Evolutionary conservation across 2,113 vertebrate species (phyloP).

Genomic region (Tragelaphus strepsiceros): DNA sequence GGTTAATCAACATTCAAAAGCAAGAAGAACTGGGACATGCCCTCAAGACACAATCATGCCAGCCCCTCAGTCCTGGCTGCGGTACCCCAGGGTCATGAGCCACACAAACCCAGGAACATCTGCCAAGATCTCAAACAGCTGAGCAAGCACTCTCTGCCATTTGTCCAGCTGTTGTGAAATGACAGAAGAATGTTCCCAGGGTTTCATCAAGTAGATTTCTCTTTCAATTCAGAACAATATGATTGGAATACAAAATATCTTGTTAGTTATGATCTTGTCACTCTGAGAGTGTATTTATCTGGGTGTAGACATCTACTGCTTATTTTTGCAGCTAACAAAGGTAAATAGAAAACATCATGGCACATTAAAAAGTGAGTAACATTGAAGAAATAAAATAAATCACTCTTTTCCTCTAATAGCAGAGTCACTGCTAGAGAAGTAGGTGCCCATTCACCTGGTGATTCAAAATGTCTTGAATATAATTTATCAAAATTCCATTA

Average conservation of each 20-base stretch:
- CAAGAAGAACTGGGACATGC: not conserved
- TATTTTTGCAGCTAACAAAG: constrained; percentile 18
- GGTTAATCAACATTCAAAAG: not conserved
- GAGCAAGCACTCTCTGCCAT: constrained; percentile 38
- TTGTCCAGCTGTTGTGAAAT: constrained; percentile 53
- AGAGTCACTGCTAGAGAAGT: not conserved
- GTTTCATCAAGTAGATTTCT: not conserved
- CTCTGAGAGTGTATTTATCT: not conserved
- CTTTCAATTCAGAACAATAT: constrained; percentile 1
- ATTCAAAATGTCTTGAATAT: not conserved
- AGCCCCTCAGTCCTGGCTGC: not conserved
- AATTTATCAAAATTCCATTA: constrained; percentile 20
- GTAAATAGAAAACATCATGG: not conserved
- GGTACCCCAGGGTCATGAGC: not conserved
- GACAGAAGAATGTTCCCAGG: constrained; percentile 16
- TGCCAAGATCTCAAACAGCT: constrained; percentile 43
- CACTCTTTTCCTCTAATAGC: not conserved
- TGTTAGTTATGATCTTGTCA: constrained; percentile 11
- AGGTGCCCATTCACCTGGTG: not conserved
- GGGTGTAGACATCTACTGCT: constrained; percentile 5
- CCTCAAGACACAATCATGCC: not conserved
- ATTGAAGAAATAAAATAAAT: constrained; percentile 39
- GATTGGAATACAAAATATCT: constrained; percentile 3
- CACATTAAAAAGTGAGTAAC: not conserved
- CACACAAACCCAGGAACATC: constrained; percentile 11